Evolutionary conservation across 2,797 vertebrate genomes (phyloP).

Genomic region (Pangasius djambal): DNA sequence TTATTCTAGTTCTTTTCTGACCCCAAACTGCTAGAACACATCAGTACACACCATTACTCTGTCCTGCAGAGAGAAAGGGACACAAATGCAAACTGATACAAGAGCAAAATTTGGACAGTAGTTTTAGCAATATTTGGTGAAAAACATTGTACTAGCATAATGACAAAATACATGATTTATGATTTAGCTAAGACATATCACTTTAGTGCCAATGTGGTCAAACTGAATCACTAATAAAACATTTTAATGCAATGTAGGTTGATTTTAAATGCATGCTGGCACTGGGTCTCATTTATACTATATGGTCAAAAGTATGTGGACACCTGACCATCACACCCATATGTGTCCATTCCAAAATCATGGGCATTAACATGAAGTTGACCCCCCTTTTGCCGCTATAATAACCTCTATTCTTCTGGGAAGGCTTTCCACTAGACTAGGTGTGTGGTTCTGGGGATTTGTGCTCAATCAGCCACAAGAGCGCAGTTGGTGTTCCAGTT

Average conservation of each 20-base stretch:
- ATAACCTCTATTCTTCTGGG: too few species aligned
- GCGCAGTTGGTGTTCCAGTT: too few species aligned
- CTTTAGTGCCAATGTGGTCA: background rate
- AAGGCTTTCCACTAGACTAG: too few species aligned
- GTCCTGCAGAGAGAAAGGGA: background rate
- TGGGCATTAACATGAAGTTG: too few species aligned
- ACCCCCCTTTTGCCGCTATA: too few species aligned
- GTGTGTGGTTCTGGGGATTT: too few species aligned
- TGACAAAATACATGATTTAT: background rate
- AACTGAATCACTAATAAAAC: background rate
- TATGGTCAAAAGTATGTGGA: background rate
- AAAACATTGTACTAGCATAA: background rate
- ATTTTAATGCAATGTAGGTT: background rate
- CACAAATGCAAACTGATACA: background rate
- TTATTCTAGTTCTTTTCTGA: background rate
- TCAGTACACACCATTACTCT: slow-evolving; percentile 4
- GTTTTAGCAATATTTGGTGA: background rate
- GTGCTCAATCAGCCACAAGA: too few species aligned
- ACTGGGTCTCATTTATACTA: background rate
- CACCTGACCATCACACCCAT: too few species aligned
- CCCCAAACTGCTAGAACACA: background rate
- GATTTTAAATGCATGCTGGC: background rate
- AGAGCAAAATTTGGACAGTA: background rate
- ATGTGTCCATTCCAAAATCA: too few species aligned
- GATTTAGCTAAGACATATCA: background rate